Base-by-base conservation (phyloP, 2,888 invertebrate genomes). In the Maniola hyperantus region DNA sequence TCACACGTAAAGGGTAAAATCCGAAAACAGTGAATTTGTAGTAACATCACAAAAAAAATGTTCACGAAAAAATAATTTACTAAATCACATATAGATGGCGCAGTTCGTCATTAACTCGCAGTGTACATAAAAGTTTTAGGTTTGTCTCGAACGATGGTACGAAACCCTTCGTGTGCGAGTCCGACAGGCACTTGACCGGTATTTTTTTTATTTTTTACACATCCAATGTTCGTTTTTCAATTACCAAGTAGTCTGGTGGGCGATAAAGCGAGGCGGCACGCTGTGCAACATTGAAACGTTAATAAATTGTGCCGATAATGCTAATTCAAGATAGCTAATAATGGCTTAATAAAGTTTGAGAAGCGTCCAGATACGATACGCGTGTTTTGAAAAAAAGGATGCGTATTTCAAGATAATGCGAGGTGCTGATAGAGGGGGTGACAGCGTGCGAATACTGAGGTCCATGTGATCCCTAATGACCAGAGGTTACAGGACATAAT, bases 281-380 rank as follows among this genome's bases (percentile, higher is more conserved):
- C 72, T 74, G 70, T 67, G 65, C 75, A 74, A 75, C 73, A 76
- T 76, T 72, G 54, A 54, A 74, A 66, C 67, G 69, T 39, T 68
- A 75, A 80, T 78, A 77, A 78, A 79, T 72, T 77, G 69, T 72
- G 68, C 69, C 68, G 76, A 77, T 73, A 74, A 76, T 75, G 71
- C 65, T 62, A 71, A 64, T 73, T 74, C 66, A 70, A 71, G 61
- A 64, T 72, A 73, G 68, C 73, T 76, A 72, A 75, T 74, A 75
- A 77, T 72, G 78, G 76, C 74, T 78, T 76, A 74, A 75, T 71
- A 75, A 78, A 79, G 78, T 77, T 72, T 69, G 68, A 69, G 71
- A 64, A 64, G 55, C 48, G 55, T 60, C 39, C 44, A 66, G 68
- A 65, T 67, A 67, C 68, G 72, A 63, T 64, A 64, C 46, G 66